These are phyloP conservation scores for Gymnocephalus cernua DNA, from an alignment of 2,113 vertebrate species.

Conservation along the genomic window DNA sequence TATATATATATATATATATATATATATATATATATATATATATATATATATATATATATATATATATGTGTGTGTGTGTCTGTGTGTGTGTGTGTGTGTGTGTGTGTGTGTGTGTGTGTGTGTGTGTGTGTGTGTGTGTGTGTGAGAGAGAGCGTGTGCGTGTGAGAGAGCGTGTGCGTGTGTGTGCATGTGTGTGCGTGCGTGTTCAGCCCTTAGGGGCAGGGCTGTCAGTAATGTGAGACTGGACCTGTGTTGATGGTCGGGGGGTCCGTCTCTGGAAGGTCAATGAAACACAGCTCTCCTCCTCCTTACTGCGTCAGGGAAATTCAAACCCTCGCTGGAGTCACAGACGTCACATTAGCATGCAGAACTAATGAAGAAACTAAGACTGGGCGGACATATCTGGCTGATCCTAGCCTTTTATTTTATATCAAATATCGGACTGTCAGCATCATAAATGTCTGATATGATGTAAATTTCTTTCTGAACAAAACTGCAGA, in stretches of 20 bases:
- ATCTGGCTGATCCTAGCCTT: background rate
- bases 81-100: constrained; percentile 10
- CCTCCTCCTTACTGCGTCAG: constrained; percentile 54
- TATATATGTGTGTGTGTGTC: constrained; percentile 6
- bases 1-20: too few species aligned
- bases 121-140: constrained; percentile 16
- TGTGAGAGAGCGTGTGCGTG: constrained; percentile 4
- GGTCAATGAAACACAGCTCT: constrained; percentile 25
- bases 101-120: background rate
- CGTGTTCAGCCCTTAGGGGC: background rate
- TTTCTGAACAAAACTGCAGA: background rate
- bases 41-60: too few species aligned
- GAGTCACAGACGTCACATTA: constrained; percentile 25
- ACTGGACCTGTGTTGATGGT: constrained; percentile 3
- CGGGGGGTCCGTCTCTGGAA: constrained; percentile 26
- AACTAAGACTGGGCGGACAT: background rate
- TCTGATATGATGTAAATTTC: background rate
- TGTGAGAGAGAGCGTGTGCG: background rate
- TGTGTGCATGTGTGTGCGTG: background rate
- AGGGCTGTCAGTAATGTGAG: constrained; percentile 52
- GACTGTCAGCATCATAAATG: background rate
- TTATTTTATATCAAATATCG: background rate
- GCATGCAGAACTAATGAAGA: background rate
- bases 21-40: too few species aligned
- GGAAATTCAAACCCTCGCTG: constrained; percentile 56